Conservation (phyloP, 2,797 vertebrate species). For the Remorina albescens region DNA sequence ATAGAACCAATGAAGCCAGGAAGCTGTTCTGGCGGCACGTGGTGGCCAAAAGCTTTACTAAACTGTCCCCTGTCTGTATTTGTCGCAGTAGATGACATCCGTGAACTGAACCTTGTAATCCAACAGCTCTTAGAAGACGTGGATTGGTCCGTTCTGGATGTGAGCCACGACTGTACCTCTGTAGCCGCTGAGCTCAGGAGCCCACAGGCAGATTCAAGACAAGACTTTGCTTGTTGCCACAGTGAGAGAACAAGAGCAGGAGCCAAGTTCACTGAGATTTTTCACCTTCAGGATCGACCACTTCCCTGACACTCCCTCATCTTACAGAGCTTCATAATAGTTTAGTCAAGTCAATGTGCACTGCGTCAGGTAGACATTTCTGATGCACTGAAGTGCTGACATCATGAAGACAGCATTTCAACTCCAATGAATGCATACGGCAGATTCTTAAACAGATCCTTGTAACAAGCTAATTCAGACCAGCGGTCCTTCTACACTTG, state of each 20-base stretch:
- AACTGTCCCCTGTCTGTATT: too few species aligned
- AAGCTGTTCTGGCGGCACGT: too few species aligned
- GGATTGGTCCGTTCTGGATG: constrained; percentile 4
- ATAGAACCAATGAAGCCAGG: too few species aligned
- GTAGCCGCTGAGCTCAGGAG: constrained; percentile 4
- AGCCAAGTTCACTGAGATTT: constrained; percentile 6
- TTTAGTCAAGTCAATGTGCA: constrained; percentile 47
- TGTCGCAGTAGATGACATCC: background rate
- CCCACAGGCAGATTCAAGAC: constrained; percentile 41
- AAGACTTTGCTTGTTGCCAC: constrained; percentile 61
- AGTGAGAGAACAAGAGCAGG: constrained; percentile 15
- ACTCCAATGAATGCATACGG: background rate
- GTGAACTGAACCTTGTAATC: constrained; percentile 8
- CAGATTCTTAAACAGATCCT: background rate
- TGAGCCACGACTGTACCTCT: background rate
- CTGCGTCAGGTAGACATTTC: constrained; percentile 2
- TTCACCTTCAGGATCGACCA: constrained; percentile 1
- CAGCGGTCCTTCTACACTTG: background rate
- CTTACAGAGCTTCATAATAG: constrained; percentile 31
- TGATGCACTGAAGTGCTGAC: background rate
- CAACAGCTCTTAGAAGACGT: background rate
- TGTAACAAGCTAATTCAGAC: background rate
- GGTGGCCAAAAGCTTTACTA: too few species aligned
- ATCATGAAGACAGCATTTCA: background rate
- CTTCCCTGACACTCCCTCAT: constrained; percentile 33